phyloP scores from a whole-genome alignment of 2,888 invertebrate species.

The Drosophila setosimentum region DNA sequence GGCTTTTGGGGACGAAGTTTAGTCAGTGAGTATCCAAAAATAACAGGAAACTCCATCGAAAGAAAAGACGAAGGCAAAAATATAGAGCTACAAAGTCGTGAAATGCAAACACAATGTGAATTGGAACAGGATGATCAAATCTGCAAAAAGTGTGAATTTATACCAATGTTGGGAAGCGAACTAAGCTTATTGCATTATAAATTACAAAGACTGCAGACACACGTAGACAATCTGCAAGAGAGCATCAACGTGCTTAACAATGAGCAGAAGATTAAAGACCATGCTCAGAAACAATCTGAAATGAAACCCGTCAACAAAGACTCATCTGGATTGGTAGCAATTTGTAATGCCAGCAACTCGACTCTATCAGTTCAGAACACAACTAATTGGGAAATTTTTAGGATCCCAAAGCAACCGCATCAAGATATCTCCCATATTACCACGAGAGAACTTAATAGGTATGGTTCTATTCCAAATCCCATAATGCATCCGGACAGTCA shows the following conservation, averaged over 20 bases:
- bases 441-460: not conserved
- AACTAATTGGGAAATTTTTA: not conserved
- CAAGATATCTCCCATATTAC: not conserved
- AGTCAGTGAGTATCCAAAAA: not conserved
- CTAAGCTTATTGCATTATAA: not conserved
- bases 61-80: not conserved
- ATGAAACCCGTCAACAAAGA: not conserved
- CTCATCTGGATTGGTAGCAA: not conserved
- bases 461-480: not conserved
- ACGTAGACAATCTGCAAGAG: not conserved
- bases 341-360: not conserved
- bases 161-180: not conserved
- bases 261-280: not conserved
- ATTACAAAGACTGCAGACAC: slow-evolving; percentile 3
- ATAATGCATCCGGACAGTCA: not conserved
- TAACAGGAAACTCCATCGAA: not conserved
- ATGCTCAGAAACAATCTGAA: not conserved
- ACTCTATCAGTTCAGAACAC: not conserved
- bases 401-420: not conserved
- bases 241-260: not conserved
- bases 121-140: not conserved
- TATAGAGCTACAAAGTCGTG: too few species aligned
- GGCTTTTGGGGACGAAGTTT: not conserved
- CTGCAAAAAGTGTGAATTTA: not conserved
- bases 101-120: not conserved